Conservation (phyloP, 2,113 vertebrate species). For the Trogon surrucura region DNA sequence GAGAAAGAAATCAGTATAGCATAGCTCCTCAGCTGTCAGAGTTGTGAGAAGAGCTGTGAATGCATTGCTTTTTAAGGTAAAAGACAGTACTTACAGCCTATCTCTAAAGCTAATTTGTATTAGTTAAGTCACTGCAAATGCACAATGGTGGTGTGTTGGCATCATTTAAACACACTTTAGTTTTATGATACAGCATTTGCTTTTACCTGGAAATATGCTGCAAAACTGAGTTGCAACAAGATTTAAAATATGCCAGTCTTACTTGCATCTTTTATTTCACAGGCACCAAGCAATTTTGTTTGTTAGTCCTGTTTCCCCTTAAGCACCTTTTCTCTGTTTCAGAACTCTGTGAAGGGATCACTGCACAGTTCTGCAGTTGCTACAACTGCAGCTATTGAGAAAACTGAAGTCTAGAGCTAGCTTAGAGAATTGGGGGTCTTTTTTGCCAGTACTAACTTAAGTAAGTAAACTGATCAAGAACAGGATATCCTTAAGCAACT, state of each 20-base stretch:
- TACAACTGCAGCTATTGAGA: not conserved
- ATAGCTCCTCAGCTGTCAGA: not conserved
- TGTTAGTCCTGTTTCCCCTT: not conserved
- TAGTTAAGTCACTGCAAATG: not conserved
- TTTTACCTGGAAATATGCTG: not conserved
- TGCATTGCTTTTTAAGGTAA: not conserved
- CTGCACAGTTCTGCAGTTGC: not conserved
- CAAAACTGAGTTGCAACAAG: not conserved
- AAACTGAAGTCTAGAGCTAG: not conserved
- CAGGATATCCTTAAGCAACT: not conserved
- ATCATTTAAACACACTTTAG: rapidly evolving
- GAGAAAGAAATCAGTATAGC: not conserved
- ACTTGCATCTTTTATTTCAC: not conserved
- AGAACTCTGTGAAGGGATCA: not conserved
- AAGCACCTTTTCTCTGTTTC: not conserved
- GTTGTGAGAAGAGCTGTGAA: not conserved
- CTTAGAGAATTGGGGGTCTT: not conserved
- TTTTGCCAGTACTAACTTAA: not conserved
- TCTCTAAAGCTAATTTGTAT: not conserved
- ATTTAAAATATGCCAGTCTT: not conserved
- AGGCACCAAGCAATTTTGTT: not conserved
- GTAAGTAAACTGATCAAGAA: not conserved
- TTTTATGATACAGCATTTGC: not conserved
- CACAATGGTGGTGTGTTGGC: not conserved
- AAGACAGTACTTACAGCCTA: not conserved